phyloP scores from a whole-genome alignment of 2,113 vertebrate genomes.

The Rhea pennata region DNA sequence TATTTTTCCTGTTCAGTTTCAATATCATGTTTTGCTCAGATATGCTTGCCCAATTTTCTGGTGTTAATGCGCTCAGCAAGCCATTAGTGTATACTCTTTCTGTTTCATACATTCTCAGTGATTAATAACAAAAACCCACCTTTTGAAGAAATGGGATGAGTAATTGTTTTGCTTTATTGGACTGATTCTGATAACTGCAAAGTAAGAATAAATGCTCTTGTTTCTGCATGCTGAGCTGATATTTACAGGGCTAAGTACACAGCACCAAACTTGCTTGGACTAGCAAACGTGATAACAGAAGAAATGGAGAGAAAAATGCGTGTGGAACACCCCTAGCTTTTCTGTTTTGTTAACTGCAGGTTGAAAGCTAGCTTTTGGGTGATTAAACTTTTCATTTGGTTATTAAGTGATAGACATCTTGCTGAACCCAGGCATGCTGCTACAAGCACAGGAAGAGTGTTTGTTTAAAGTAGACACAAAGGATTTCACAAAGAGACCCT shows the following conservation, averaged over 20 bases:
- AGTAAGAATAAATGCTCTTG: constrained; percentile 33
- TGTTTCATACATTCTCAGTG: not conserved
- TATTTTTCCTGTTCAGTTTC: constrained; percentile 23
- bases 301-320: constrained; percentile 48
- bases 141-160: not conserved
- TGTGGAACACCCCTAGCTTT: constrained; percentile 54
- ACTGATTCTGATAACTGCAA: constrained; percentile 16
- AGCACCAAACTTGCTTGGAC: constrained; percentile 49
- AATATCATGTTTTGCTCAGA: not conserved
- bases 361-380: constrained; percentile 73
- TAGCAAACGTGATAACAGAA: constrained; percentile 46
- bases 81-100: constrained; percentile 26
- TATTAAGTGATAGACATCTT: constrained; percentile 73
- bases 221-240: constrained; percentile 35
- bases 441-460: constrained; percentile 52
- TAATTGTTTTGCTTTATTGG: not conserved
- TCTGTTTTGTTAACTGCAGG: constrained; percentile 60
- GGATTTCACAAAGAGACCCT: constrained; percentile 39
- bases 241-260: constrained; percentile 41
- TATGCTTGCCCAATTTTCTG: not conserved
- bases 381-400: constrained; percentile 76
- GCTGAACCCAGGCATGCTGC: constrained; percentile 53
- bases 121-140: not conserved
- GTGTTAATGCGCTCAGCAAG: not conserved
- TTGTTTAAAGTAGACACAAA: constrained; percentile 58